Base-by-base conservation (phyloP, 2,888 invertebrate genomes). In the Busseola fusca region DNA sequence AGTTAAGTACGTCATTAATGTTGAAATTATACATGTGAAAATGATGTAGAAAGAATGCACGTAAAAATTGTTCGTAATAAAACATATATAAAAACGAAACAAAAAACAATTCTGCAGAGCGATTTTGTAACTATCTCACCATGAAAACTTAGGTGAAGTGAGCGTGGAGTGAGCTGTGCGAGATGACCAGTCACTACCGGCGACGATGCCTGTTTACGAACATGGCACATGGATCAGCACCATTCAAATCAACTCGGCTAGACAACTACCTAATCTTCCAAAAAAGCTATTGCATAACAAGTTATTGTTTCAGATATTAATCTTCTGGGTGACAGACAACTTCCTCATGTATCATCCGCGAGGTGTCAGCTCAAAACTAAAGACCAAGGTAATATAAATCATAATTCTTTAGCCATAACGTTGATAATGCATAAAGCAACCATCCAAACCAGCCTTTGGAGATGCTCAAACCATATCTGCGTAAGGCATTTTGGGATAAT, bases 321-420 rank as follows among this genome's bases (percentile, higher is more conserved):
- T 98, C 96, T 98, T 98, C 93, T 98, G 98, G 98, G 97, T 98
- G 82, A 98, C 98, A 0, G 98, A 98, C 92, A 98, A 98, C 92
- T 98, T 98, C 95, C 93, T 98, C 65, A 98, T 98, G 97, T 96
- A 97, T 84, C 96, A 95, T 80, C 96, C 96, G 14, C 92, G 96
- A 82, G 96, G 96, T 56, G 96, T 96, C 16, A 95, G 92, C 87
- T 90, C 93, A 21, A 96, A 96, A 91, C 93, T 96, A 86, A 96
- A 96, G 89, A 96, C 95, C 6, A 94, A 94, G 90, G 95, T 94
- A 78, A 50, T n/a, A n/a, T 50, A 50, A n/a, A 50, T n/a, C 48
- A 50, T 50, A n/a, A n/a, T 50, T 50, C 48, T n/a, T 50, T n/a
- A 4, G n/a, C 4, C n/a, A 50, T 50, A 50, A 50, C 48, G 48